These are phyloP conservation scores for Bambusicola thoracicus DNA, from an alignment of 2,113 vertebrate species.

Conservation along the genomic window DNA sequence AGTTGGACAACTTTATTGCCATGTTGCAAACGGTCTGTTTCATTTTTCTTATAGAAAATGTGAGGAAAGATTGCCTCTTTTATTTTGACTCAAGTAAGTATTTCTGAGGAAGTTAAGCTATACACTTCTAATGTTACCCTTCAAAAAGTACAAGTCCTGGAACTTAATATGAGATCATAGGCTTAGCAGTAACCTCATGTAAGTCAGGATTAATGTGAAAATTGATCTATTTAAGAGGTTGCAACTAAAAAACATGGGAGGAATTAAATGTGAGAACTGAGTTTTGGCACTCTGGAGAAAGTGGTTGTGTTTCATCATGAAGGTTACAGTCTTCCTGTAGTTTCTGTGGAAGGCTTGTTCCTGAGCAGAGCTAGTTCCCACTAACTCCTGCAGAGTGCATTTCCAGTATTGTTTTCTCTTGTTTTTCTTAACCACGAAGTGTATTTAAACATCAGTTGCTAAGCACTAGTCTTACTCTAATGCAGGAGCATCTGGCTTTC, in stretches of 20 bases:
- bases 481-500: not conserved
- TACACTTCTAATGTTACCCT: not conserved
- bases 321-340: fast-evolving
- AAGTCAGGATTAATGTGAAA: not conserved
- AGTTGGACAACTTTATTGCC: not conserved
- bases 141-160: not conserved
- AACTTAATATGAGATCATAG: not conserved
- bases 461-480: not conserved
- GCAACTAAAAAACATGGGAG: not conserved
- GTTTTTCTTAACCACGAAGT: not conserved
- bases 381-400: not conserved
- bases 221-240: fast-evolving
- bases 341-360: not conserved
- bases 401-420: not conserved
- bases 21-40: not conserved
- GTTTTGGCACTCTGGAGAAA: not conserved
- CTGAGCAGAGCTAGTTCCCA: not conserved
- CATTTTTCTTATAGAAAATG: not conserved
- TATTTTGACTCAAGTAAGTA: not conserved
- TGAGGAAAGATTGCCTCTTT: not conserved
- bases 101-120: not conserved
- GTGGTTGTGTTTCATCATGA: not conserved
- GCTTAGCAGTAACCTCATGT: not conserved
- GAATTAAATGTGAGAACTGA: not conserved
- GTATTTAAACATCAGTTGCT: not conserved